These are phyloP conservation scores for Ciconia boyciana DNA, from an alignment of 2,113 vertebrate genomes.

Conservation along the genomic window DNA sequence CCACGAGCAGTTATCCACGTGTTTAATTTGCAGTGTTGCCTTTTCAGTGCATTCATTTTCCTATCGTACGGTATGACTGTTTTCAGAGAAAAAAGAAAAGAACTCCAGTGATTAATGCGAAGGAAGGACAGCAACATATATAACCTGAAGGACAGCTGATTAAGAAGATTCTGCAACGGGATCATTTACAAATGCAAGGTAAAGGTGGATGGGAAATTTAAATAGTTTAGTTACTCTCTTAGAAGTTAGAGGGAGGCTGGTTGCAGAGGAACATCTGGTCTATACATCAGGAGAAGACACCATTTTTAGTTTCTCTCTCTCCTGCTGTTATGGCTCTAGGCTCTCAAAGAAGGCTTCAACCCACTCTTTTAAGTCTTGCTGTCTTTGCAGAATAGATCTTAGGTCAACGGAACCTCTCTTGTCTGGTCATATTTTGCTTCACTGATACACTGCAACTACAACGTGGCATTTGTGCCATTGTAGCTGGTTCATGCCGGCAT, in stretches of 20 bases:
- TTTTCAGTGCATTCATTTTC: constrained; percentile 44
- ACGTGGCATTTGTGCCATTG: neutral
- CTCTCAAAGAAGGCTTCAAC: neutral
- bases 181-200: neutral
- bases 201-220: neutral
- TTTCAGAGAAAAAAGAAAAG: constrained; percentile 23
- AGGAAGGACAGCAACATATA: neutral
- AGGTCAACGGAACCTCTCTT: neutral
- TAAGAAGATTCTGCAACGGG: neutral
- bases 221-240: neutral
- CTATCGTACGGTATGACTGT: neutral
- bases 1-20: neutral
- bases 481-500: neutral
- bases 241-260: neutral
- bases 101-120: constrained; percentile 11
- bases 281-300: neutral
- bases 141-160: neutral
- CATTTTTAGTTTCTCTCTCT: neutral
- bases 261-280: neutral
- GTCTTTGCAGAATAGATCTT: neutral
- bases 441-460: neutral
- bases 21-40: constrained; percentile 9
- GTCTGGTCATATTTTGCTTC: neutral
- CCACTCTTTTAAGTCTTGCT: neutral
- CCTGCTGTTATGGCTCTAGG: neutral